Evolutionary conservation across 2,888 invertebrate genomes (phyloP).

Genomic region (Seladonia tumulorum): DNA sequence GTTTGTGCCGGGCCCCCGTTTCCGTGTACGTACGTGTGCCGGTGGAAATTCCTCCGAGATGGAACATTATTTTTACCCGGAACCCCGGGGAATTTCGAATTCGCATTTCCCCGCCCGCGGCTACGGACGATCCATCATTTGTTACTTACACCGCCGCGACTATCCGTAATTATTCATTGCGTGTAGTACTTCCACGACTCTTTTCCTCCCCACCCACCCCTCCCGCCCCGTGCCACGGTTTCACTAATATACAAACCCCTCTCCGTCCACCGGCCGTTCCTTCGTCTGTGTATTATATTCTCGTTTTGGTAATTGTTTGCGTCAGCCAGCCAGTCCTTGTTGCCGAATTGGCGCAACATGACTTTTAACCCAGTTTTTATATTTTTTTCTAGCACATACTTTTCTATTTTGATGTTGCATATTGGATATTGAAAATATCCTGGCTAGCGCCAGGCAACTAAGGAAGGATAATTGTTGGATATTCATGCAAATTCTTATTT

Average conservation of each 20-base stretch:
- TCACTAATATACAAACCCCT: not conserved
- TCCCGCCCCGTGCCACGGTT: not conserved
- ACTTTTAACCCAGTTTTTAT: too few relatives aligned
- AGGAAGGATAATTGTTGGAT: too few relatives aligned
- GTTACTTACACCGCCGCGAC: slow-evolving; percentile 62
- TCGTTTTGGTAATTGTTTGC: not conserved
- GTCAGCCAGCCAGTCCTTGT: not conserved
- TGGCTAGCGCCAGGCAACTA: too few relatives aligned
- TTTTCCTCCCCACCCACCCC: slow-evolving; percentile 20
- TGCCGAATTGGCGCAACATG: too few relatives aligned
- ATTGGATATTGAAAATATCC: too few relatives aligned
- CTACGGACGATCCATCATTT: slow-evolving; percentile 71
- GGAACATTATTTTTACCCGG: slow-evolving; percentile 65
- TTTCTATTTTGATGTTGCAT: too few relatives aligned
- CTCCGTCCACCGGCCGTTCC: not conserved
- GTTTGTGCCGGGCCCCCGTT: not conserved
- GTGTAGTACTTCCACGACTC: slow-evolving; percentile 52
- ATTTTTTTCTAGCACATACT: too few relatives aligned
- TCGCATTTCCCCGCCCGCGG: slow-evolving; percentile 68
- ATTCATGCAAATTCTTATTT: too few relatives aligned
- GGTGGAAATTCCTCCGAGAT: slow-evolving; percentile 62
- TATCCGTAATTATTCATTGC: slow-evolving; percentile 72
- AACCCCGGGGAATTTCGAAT: slow-evolving; percentile 68
- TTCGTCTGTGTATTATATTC: not conserved
- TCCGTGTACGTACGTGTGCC: not conserved